Evolutionary conservation across 2,797 vertebrate genomes (phyloP).

Genomic region (Hirundo rustica): DNA sequence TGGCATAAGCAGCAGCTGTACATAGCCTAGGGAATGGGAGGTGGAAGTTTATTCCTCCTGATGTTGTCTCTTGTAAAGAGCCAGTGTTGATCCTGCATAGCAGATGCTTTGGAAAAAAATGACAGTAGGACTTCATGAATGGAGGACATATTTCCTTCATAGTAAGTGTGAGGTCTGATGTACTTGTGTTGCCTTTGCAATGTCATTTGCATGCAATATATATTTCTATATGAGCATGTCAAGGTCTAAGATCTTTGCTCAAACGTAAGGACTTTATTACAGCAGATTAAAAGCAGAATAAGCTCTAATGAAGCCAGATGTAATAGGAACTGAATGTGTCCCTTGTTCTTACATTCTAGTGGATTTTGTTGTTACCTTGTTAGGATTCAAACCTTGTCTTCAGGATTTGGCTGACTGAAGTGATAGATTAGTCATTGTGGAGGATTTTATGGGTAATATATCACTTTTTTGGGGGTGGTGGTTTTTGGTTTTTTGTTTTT

Average conservation of each 20-base stretch:
- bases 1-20: neutral
- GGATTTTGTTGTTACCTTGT: constrained; percentile 39
- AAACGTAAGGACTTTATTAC: constrained; percentile 2
- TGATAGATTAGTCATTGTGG: constrained; percentile 2
- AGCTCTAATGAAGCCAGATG: constrained; percentile 16
- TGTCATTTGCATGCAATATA: constrained; percentile 2
- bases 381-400: neutral
- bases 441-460: neutral
- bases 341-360: constrained; percentile 12
- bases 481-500: too few species aligned
- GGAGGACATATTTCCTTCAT: neutral
- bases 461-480: neutral
- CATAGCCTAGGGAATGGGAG: neutral
- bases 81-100: neutral
- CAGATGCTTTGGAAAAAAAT: neutral
- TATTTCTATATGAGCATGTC: neutral
- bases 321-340: neutral
- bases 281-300: constrained; percentile 36
- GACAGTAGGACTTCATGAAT: neutral
- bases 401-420: neutral
- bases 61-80: neutral
- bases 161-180: neutral
- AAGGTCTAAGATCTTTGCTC: constrained; percentile 18
- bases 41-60: neutral
- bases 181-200: neutral